Base-by-base conservation (phyloP, 1,140 invertebrate genomes). In the Apocrypta bakeri region DNA sequence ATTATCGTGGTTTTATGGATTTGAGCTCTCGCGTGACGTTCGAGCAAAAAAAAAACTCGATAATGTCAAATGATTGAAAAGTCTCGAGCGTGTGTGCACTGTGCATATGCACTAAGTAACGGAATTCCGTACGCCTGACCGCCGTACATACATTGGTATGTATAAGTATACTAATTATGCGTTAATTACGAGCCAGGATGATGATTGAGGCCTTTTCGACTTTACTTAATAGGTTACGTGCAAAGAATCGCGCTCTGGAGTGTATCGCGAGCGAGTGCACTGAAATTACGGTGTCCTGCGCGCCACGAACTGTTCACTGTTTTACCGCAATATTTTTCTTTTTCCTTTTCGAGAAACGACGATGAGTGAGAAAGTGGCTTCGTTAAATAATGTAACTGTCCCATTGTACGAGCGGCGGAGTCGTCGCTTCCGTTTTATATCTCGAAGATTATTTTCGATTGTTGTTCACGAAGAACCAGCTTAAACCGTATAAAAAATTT, bases 261-360 rank as follows among this genome's bases (percentile, higher is more conserved):
- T 37, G 56, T 7, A 37, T 76, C 24, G 74, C 48, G n/a, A 29
- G 56, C 31, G 48, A 63, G 56, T 24, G 21, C 48, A 7, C 21
- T 17, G n/a, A 21, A n/a, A 56, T 56, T 56, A 56, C 48, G 4
- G 17, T n/a, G 21, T 56, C 3, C 17, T 17, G 12, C 9, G 0
- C 27, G 29, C 17, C 29, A 27, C 14, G 12, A 33, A 11, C 29
- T n/a, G 8, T n/a, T 61, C 29, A n/a, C 21, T 24, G 29, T 63
- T 76, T 76, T 77, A 48, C 63, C 63, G 40, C 42, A 78, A 40
- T n/a, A 31, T 71, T 79, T 61, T 56, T 33, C 8, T 79, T 66
- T n/a, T 79, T 61, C 27, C 8, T 37, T 31, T 68, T 48, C 24
- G 24, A 68, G 63, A 78, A 78, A 42, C 17, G 40, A 7, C 42